Base-by-base conservation (phyloP, 2,113 vertebrate genomes). In the Orientallactaga bullata region DNA sequence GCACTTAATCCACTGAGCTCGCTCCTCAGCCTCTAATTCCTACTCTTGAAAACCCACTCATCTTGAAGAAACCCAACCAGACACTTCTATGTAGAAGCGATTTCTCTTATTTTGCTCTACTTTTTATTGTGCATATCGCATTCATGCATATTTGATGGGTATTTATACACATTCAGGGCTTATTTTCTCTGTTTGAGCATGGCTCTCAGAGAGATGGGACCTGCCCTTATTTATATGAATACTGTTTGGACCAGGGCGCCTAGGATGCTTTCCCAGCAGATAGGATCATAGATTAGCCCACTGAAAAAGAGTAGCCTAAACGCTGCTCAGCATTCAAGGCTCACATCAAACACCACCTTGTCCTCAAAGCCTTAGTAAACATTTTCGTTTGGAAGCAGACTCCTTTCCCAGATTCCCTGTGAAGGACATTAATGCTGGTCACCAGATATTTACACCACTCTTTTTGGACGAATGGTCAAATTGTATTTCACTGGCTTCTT, bases 91-190 rank as follows among this genome's bases (percentile, higher is more conserved):
- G 78, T 0, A 7, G 39, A 86, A 74, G 30, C n/a, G 4, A 79
- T 92, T 91, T 95, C 30, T 73, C 68, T 86, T 81, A 47, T 76
- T 91, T 81, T 84, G 61, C 47, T 88, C 69, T 32, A 66, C 51
- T 68, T 90, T 92, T 80, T 47, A 77, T 39, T 47, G 42, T 68
- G 58, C 21, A 21, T 35, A 35, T 86, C 58, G 65, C 15, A 73
- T 82, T 55, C 65, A 39, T 89, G 77, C 77, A 91, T 89, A 35
- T 95, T 96, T 95, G 80, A 80, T 73, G 58, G 88, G 35, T 80
- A 89, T 90, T 92, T 93, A 78, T 88, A 74, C n/a, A 90, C 85
- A 71, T 60, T 87, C 74, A 76, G 65, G 84, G 88, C 47, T 90
- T 85, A 76, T 32, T 47, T 42, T 89, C n/a, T 65, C 35, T 55